A percentile compares a stretch with the other conserved stretches of the same genome.
phyloP scores from a whole-genome alignment of 2,113 vertebrate genomes.

The Gambusia affinis region DNA sequence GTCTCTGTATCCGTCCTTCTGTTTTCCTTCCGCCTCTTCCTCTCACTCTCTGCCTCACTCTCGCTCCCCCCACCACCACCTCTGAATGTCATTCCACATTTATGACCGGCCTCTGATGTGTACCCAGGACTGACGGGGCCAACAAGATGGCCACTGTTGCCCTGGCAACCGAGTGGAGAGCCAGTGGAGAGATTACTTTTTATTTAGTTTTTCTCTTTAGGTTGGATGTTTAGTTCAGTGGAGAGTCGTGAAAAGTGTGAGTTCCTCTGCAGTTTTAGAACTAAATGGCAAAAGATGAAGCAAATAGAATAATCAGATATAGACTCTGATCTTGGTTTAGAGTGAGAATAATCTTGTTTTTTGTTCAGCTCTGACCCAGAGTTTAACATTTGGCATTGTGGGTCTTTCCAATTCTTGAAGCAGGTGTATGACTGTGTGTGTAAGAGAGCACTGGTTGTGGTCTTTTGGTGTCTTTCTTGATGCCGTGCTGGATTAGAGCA shows the following conservation, averaged over 20 bases:
- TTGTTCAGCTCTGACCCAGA: conserved; percentile 8
- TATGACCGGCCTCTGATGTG: conserved; percentile 70
- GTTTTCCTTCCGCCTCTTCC: neutral
- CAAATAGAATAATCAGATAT: neutral
- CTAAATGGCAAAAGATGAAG: neutral
- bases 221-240: conserved; percentile 56
- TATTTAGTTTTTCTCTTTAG: conserved; percentile 25
- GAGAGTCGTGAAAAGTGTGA: conserved; percentile 30
- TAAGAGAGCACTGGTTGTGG: conserved; percentile 54
- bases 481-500: conserved; percentile 73
- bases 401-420: neutral
- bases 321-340: neutral
- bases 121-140: conserved; percentile 68
- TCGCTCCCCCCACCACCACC: conserved; percentile 1
- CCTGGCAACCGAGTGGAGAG: conserved; percentile 68
- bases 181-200: conserved; percentile 28
- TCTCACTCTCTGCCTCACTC: conserved; percentile 7
- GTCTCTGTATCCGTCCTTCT: conserved; percentile 9
- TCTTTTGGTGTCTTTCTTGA: conserved; percentile 75
- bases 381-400: conserved; percentile 3
- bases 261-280: neutral
- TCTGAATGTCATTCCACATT: conserved; percentile 66
- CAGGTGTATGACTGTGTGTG: conserved; percentile 7
- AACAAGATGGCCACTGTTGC: conserved; percentile 75
- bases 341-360: conserved; percentile 6